Evolutionary conservation across 2,888 invertebrate species (phyloP), one percentile per base, ranked within the genome.

Genomic region (Drosophila subsilvestris): DNA sequence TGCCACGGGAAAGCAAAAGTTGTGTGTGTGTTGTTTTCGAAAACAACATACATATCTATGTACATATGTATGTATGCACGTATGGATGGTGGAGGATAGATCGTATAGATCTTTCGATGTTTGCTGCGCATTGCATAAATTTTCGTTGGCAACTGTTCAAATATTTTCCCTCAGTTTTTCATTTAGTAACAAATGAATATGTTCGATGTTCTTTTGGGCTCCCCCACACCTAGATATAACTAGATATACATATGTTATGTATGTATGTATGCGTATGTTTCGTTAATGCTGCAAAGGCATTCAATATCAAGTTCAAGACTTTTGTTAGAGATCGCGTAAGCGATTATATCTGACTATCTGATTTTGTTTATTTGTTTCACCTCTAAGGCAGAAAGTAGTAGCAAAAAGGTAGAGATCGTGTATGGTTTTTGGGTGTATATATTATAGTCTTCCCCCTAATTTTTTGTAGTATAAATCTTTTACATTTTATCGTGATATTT

Each of bases 301-400:
- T 78, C 78, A 80, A 84, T 76, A 78, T 86, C 86, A 86, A 86
- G 86, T 86, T 86, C 86, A 86, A 88, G 85, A 79, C 22, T 76
- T 60, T 69, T 63, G 62, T 42, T 54, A 43, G 50, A 58, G 53
- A 56, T 63, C 44, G 60, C 67, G 42, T 47, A 44, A 53, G 18
- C 50, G 51, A 55, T 74, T 62, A 55, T 68, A 4, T 12, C n/a
- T n/a, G n/a, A 32, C 12, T 32, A 43, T 20, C 32, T 14, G 32
- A 44, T 37, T 37, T 25, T 56, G 56, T 70, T 70, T 56, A 55
- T 55, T 62, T 58, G 68, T 47, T 67, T 14, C 51, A 47, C 42
- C n/a, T 37, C 7, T n/a, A 7, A 37, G 37, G 2, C n/a, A n/a
- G 14, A 14, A n/a, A 2, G 32, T 14, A 14, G 12, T 14, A 32